Evolutionary conservation across 2,797 vertebrate species (phyloP).

Genomic region (Esox masquinongy): DNA sequence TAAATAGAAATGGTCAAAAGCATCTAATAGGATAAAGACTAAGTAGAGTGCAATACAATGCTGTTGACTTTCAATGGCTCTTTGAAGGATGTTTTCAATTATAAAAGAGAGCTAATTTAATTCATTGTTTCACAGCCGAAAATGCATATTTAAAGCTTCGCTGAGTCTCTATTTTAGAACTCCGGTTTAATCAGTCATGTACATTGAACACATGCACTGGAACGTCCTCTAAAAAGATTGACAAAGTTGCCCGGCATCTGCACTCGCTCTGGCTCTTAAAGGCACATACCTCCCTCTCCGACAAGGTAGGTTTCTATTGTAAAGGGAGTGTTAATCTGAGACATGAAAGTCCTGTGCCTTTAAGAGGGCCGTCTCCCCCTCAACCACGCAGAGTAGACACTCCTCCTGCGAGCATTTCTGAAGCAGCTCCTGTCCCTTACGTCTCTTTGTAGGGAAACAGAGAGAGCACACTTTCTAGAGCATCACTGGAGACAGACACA

Average conservation of each 20-base stretch:
- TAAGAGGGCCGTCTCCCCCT: constrained; percentile 81
- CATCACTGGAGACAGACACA: constrained; percentile 66
- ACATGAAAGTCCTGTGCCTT: constrained; percentile 78
- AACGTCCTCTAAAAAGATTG: constrained; percentile 83
- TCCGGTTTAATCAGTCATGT: constrained; percentile 81
- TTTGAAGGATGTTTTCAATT: constrained; percentile 83
- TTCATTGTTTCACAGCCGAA: constrained; percentile 78
- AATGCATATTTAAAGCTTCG: constrained; percentile 78
- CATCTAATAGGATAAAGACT: constrained; percentile 73
- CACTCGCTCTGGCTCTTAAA: constrained; percentile 66
- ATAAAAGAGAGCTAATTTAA: constrained; percentile 77
- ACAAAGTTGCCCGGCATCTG: constrained; percentile 77
- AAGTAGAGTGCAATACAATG: constrained; percentile 76
- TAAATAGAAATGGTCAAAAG: constrained; percentile 71
- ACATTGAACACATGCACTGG: constrained; percentile 68
- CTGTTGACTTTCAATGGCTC: constrained; percentile 72
- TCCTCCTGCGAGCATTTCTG: constrained; percentile 79
- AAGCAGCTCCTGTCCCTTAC: constrained; percentile 79
- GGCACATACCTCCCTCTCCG: constrained; percentile 52
- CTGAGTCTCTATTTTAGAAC: constrained; percentile 73
- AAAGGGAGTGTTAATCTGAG: constrained; percentile 60
- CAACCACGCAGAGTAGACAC: constrained; percentile 69
- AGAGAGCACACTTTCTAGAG: constrained; percentile 67
- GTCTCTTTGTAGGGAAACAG: constrained; percentile 74
- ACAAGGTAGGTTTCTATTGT: constrained; percentile 56